phyloP scores from a whole-genome alignment of 2,888 invertebrate genomes.

The Sinopyrophorus schimmeli region DNA sequence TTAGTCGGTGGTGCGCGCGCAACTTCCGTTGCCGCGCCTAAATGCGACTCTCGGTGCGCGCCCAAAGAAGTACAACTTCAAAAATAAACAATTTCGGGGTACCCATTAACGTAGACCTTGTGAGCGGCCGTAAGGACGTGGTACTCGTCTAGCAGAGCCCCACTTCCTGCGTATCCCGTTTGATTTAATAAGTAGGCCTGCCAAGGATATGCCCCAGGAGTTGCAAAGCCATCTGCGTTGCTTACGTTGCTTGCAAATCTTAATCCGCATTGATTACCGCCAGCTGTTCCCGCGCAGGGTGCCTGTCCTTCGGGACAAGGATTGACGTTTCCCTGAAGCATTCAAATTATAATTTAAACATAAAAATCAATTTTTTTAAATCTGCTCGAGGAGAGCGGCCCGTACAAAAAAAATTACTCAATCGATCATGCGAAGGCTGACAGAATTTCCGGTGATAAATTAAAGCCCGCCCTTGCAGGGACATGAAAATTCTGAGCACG shows the following conservation, averaged over 20 bases:
- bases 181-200: slow-evolving; percentile 58
- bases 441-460: no score
- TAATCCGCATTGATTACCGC: slow-evolving; percentile 53
- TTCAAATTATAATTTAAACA: background rate
- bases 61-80: no score
- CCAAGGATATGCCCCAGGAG: slow-evolving; percentile 75
- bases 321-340: slow-evolving; percentile 13
- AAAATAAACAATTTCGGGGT: slow-evolving; percentile 2
- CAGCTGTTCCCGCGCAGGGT: slow-evolving; percentile 43
- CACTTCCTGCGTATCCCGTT: slow-evolving; percentile 67
- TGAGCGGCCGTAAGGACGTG: slow-evolving; percentile 77
- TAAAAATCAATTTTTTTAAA: background rate
- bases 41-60: no score
- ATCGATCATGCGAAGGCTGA: no score
- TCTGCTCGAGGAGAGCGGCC: no score
- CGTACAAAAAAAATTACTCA: no score
- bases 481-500: no score
- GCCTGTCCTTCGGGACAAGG: slow-evolving; percentile 43
- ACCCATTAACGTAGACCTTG: slow-evolving; percentile 64
- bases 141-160: slow-evolving; percentile 66
- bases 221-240: slow-evolving; percentile 60
- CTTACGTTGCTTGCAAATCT: slow-evolving; percentile 52
- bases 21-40: no score
- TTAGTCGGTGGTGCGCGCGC: no score
- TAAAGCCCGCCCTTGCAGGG: no score